Conservation (phyloP, 2,888 invertebrate species). For the Ischnura elegans region DNA sequence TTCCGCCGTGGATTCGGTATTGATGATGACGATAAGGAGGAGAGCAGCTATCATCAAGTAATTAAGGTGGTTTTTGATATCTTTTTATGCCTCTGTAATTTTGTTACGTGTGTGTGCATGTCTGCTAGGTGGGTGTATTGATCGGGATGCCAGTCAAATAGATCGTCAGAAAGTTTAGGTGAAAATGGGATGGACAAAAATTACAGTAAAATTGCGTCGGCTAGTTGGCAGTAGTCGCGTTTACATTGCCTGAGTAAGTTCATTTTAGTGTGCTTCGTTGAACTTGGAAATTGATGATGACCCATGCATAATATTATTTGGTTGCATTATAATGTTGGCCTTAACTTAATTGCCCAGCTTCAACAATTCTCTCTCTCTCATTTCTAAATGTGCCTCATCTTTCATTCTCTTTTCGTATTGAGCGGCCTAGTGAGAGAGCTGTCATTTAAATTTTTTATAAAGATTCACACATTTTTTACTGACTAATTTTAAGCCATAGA, state of each 20-base stretch:
- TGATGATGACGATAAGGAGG: not conserved
- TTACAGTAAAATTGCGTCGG: not conserved
- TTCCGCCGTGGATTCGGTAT: not conserved
- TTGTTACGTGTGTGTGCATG: not conserved
- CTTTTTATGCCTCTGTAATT: not conserved
- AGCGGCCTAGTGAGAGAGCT: no score
- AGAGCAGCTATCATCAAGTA: not conserved
- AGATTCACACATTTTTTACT: no score
- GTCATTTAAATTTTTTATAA: no score
- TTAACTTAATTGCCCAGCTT: no score
- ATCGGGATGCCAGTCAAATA: not conserved
- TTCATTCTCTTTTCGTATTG: no score
- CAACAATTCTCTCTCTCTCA: no score
- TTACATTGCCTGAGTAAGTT: not conserved
- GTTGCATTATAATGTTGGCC: no score
- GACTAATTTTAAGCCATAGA: no score
- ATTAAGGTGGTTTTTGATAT: not conserved
- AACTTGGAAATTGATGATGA: no score
- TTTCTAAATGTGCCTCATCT: no score
- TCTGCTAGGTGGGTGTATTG: not conserved
- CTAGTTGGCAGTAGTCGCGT: not conserved
- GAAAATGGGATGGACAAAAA: not conserved
- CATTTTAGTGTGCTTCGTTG: not conserved
- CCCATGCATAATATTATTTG: no score
- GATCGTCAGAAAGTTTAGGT: not conserved